A percentile compares a stretch with the other conserved stretches of the same genome.
Conservation (phyloP, 2,797 vertebrate genomes). For the Manis crassicaudata region DNA sequence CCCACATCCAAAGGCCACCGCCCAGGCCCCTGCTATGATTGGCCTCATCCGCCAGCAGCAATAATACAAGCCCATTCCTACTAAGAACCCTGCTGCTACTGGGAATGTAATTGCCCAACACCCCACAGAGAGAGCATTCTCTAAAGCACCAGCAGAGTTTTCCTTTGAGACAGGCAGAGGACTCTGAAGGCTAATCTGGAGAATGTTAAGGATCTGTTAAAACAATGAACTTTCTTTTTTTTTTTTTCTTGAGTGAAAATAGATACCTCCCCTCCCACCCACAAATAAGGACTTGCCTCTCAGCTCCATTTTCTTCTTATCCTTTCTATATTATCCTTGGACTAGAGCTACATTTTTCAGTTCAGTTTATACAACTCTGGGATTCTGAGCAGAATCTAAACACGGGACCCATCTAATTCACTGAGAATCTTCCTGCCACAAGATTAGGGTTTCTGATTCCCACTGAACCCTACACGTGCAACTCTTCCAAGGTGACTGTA, state of each 20-base stretch:
- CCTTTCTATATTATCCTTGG: slow-evolving; percentile 31
- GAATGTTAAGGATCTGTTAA: slow-evolving; percentile 66
- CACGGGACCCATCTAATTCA: not conserved
- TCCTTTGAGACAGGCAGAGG: slow-evolving; percentile 51
- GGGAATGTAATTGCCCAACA: slow-evolving; percentile 71
- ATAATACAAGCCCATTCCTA: slow-evolving; percentile 49
- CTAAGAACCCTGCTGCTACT: slow-evolving; percentile 74
- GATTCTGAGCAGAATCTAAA: not conserved
- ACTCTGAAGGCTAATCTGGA: slow-evolving; percentile 59
- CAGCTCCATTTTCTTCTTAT: slow-evolving; percentile 41
- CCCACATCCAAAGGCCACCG: no score
- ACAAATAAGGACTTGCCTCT: slow-evolving; percentile 60
- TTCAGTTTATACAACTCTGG: not conserved
- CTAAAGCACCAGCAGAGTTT: slow-evolving; percentile 60
- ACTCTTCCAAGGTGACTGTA: not conserved
- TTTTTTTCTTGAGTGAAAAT: slow-evolving; percentile 68
- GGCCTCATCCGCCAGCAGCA: slow-evolving; percentile 45
- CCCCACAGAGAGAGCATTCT: slow-evolving; percentile 75
- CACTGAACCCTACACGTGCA: not conserved
- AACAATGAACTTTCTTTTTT: slow-evolving; percentile 68
- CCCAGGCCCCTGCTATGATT: not conserved
- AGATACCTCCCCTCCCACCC: not conserved
- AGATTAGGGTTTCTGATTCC: slow-evolving; percentile 17
- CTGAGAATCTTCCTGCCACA: not conserved
- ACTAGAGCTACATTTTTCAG: slow-evolving; percentile 27